phyloP scores from a whole-genome alignment of 2,888 invertebrate genomes.

The Drosophila anomalata region DNA sequence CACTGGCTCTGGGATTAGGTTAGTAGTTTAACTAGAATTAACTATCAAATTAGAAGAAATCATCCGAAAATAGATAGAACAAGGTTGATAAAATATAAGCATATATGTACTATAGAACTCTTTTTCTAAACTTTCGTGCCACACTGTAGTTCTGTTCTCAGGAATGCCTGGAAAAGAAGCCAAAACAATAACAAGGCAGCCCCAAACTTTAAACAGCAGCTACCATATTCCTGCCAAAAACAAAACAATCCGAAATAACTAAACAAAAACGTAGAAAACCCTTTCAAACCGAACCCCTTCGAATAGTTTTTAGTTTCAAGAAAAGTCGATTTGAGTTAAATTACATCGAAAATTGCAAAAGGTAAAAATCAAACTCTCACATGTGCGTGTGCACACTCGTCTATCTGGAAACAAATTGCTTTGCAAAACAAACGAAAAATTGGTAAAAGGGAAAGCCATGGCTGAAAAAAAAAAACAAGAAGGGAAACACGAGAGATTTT shows the following conservation, averaged over 20 bases:
- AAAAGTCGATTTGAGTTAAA: conserved; percentile 68
- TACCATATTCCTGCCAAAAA: conserved; percentile 1
- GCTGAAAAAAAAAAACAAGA: background rate
- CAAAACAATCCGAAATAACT: conserved; percentile 15
- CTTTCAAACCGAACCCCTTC: conserved; percentile 1
- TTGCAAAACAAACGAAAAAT: conserved; percentile 33
- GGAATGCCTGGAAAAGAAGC: background rate
- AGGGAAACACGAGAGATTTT: conserved; percentile 36
- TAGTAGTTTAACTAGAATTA: conserved; percentile 33
- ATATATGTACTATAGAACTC: too few relatives aligned
- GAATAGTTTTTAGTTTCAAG: conserved; percentile 50
- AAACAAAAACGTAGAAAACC: conserved; percentile 16
- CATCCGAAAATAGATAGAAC: background rate
- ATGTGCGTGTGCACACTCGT: conserved; percentile 12
- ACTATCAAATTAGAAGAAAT: background rate
- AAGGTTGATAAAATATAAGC: background rate
- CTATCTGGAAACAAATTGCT: conserved; percentile 40
- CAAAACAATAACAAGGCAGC: conserved; percentile 3
- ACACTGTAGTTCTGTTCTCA: conserved; percentile 37
- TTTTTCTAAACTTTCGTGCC: conserved; percentile 16
- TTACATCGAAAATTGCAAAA: conserved; percentile 72
- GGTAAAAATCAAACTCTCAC: conserved; percentile 51
- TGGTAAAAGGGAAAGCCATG: conserved; percentile 22
- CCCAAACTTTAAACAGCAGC: background rate
- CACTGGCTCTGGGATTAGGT: conserved; percentile 4